These are phyloP conservation scores for Pelosia muscerda DNA, from an alignment of 2,888 invertebrate genomes.

Conservation along the genomic window DNA sequence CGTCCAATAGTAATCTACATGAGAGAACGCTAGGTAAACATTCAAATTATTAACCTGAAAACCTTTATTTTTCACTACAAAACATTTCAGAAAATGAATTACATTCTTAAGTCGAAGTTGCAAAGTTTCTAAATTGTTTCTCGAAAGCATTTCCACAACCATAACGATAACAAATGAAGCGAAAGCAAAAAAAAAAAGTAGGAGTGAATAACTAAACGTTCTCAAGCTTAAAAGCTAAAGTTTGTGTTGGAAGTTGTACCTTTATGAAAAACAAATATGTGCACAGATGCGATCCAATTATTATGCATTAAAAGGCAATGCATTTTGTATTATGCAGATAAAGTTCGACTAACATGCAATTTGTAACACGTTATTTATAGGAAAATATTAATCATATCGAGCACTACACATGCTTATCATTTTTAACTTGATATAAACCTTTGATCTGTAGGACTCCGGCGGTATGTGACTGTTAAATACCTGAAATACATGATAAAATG, in stretches of 20 bases:
- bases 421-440: constrained; percentile 91
- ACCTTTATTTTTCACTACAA: constrained; percentile 33
- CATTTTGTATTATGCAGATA: constrained; percentile 59
- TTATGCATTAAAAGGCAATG: constrained; percentile 57
- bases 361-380: constrained; percentile 59
- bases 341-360: constrained; percentile 71
- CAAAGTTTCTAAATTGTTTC: constrained; percentile 40
- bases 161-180: constrained; percentile 57
- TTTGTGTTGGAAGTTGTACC: constrained; percentile 33
- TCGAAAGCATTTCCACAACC: constrained; percentile 69
- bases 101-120: constrained; percentile 31
- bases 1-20: constrained; percentile 20
- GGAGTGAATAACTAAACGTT: constrained; percentile 43
- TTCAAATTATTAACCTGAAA: constrained; percentile 32
- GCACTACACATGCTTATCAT: constrained; percentile 84
- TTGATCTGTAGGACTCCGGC: constrained; percentile 96
- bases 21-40: constrained; percentile 28
- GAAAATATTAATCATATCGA: constrained; percentile 65
- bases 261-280: constrained; percentile 38
- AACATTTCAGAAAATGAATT: constrained; percentile 38
- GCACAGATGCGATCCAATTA: constrained; percentile 42
- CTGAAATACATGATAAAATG: constrained; percentile 90
- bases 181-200: constrained; percentile 59
- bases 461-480: constrained; percentile 98
- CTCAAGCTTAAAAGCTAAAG: constrained; percentile 46